Conservation (phyloP, 37 sponge, comb jelly and placozoan genomes). For the Eunapius fragilis region DNA sequence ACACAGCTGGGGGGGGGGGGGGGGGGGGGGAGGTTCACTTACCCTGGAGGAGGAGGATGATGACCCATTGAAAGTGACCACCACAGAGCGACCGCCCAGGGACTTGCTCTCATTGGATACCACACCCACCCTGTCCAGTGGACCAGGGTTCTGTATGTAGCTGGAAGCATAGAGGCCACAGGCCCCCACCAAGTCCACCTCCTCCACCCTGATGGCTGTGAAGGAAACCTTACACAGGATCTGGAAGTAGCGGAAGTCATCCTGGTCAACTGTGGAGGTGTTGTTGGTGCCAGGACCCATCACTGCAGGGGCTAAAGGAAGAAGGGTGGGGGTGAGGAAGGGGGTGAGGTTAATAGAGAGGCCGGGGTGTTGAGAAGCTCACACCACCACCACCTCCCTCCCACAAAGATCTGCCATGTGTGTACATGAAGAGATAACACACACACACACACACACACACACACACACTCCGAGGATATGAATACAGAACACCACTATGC, state of each 20-base stretch:
- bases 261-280: conserved; percentile 67
- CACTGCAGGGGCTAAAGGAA: conserved; percentile 69
- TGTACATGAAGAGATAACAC: too few relatives aligned
- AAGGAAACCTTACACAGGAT: conserved; percentile 71
- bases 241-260: conserved; percentile 90
- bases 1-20: background rate
- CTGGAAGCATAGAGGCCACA: conserved; percentile 81
- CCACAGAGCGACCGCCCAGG: conserved; percentile 14
- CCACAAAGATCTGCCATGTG: too few relatives aligned
- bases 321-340: background rate
- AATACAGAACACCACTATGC: too few relatives aligned
- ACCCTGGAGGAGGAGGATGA: background rate
- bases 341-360: background rate
- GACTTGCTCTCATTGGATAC: conserved; percentile 60
- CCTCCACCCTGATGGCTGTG: conserved; percentile 73
- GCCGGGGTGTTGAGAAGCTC: background rate
- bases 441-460: background rate
- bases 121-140: conserved; percentile 37
- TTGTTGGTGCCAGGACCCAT: conserved; percentile 84
- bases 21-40: background rate
- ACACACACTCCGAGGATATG: background rate
- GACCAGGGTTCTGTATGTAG: conserved; percentile 78
- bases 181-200: conserved; percentile 74
- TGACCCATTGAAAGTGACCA: background rate
- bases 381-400: too few relatives aligned